Evolutionary conservation across 2,888 invertebrate genomes (phyloP).

Genomic region (Mythimna impura): DNA sequence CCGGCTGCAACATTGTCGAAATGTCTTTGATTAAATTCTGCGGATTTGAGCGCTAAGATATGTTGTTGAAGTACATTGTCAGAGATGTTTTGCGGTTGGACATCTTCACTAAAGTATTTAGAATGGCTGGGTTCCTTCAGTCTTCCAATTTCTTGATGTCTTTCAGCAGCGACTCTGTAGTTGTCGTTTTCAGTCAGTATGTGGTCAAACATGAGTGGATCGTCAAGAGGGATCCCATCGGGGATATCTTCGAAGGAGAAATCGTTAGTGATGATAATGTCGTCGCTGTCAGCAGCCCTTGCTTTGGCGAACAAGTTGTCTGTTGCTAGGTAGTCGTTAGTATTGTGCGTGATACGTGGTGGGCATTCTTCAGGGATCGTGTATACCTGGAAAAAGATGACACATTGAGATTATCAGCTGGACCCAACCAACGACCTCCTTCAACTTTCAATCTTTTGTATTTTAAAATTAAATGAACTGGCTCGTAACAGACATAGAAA

Average conservation of each 20-base stretch:
- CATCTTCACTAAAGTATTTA: neutral
- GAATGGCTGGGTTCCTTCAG: constrained; percentile 10
- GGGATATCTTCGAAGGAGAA: constrained; percentile 84
- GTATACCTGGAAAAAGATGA: constrained; percentile 76
- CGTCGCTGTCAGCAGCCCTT: constrained; percentile 76
- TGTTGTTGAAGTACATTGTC: constrained; percentile 4
- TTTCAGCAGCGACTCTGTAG: constrained; percentile 43
- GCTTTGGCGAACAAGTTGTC: constrained; percentile 84
- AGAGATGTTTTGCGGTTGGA: neutral
- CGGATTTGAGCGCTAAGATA: neutral
- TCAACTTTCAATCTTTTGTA: no score
- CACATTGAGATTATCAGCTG: neutral
- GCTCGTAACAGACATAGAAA: neutral
- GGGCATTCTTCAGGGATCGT: constrained; percentile 87
- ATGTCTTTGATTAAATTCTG: neutral
- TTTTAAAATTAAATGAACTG: neutral
- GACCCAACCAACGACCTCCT: no score
- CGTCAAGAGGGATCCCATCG: constrained; percentile 84
- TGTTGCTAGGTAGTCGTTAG: constrained; percentile 73
- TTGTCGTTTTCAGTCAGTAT: constrained; percentile 67
- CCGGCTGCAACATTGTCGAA: constrained; percentile 2
- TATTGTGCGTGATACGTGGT: constrained; percentile 74
- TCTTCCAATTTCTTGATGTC: constrained; percentile 40
- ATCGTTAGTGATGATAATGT: constrained; percentile 81
- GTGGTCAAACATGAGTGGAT: constrained; percentile 81